Base-by-base conservation (phyloP, 2,888 invertebrate species). In the Archaeoteleia sp. region DNA sequence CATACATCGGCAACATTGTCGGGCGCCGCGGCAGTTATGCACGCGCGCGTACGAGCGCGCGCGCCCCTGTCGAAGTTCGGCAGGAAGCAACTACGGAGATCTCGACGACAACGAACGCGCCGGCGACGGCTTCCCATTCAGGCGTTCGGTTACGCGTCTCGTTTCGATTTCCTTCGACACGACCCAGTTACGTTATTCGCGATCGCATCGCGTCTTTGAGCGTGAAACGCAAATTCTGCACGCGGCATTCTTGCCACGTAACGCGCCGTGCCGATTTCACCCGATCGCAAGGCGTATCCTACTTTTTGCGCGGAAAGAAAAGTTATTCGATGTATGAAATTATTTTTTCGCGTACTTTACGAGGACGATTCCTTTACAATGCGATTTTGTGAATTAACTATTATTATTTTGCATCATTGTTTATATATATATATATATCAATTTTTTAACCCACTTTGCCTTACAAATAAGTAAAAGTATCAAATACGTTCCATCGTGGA, bases 241-340 rank as follows among this genome's bases (percentile, higher is more conserved):
- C 35, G 30, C 43, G 17, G 30, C 57, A 65, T 70, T 70, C 67
- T 45, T 15, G 40, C 57, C 65, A 61, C 70, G 70, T 65, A 70
- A 70, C 65, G 60, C 49, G 53, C 51, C 60, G 67, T 70, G 53
- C 60, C 57, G 55, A 70, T 70, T 70, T 70, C 70, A 61, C 67
- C 51, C 30, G 25, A 60, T 60, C 60, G 60, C 48, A 30, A 27
- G 39, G 45, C 43, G 43, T 37, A 43, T 45, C 37, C 20, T 35
- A 13, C 9, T 10, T 14, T 30, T n/a, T n/a, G n/a, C n/a, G n/a
- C n/a, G n/a, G n/a, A n/a, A n/a, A n/a, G n/a, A n/a, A n/a, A n/a
- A n/a, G n/a, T n/a, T n/a, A n/a, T n/a, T n/a, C n/a, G n/a, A n/a
- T n/a, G n/a, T n/a, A n/a, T n/a, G n/a, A n/a, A n/a, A n/a, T n/a